Conservation (phyloP, 2,113 vertebrate species). For the Cercopithecus mona region DNA sequence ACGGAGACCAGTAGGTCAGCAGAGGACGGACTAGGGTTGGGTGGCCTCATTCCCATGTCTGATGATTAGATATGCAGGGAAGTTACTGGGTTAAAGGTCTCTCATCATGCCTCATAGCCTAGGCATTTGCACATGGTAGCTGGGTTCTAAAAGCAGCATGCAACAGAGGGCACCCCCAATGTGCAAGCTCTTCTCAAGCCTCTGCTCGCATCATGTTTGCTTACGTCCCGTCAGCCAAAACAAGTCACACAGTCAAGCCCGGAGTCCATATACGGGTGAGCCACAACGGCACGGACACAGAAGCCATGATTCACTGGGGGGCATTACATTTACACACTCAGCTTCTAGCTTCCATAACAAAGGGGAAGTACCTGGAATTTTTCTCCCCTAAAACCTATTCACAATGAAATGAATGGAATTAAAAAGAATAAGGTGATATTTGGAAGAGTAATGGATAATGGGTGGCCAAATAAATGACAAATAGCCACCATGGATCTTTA, state of each 20-base stretch:
- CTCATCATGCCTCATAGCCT: not conserved
- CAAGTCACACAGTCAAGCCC: not conserved
- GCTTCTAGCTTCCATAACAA: not conserved
- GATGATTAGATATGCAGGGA: not conserved
- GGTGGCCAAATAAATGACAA: slow-evolving; percentile 25
- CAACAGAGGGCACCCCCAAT: not conserved
- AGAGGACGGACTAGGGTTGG: not conserved
- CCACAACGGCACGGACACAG: not conserved
- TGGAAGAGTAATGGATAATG: slow-evolving; percentile 19
- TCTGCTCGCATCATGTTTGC: not conserved
- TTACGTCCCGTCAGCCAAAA: not conserved
- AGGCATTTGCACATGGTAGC: not conserved
- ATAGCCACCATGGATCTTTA: not conserved
- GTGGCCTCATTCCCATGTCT: not conserved
- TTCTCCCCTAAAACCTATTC: not conserved
- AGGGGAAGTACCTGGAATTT: not conserved
- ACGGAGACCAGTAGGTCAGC: not conserved
- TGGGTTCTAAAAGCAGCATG: not conserved
- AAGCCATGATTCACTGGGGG: not conserved
- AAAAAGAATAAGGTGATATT: not conserved
- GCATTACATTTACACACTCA: not conserved
- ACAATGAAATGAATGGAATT: slow-evolving; percentile 16
- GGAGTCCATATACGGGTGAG: not conserved
- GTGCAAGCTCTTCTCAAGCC: not conserved
- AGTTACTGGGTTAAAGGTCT: not conserved